Evolutionary conservation across 2,113 vertebrate species (phyloP).

Genomic region (Mormyrus iriodes): DNA sequence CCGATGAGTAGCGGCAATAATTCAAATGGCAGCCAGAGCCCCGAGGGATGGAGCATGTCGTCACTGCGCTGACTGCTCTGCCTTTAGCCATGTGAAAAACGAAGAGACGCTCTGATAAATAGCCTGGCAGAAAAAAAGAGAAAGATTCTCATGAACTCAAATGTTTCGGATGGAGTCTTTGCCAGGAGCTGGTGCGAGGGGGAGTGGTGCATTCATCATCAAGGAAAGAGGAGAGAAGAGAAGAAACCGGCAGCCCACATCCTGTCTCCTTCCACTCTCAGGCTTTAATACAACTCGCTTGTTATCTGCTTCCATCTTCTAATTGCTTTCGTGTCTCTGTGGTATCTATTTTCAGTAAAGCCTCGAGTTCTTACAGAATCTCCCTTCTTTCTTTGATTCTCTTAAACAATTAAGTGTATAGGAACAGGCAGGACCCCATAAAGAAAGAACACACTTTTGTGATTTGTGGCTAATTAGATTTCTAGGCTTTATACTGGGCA

Average conservation of each 20-base stretch:
- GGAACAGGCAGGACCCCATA: background rate
- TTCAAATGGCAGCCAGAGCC: background rate
- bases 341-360: background rate
- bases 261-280: background rate
- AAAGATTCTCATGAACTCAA: constrained; percentile 16
- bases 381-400: background rate
- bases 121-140: constrained; percentile 5
- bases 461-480: background rate
- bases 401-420: background rate
- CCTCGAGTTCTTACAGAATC: background rate
- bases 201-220: constrained; percentile 15
- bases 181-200: background rate
- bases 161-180: constrained; percentile 22
- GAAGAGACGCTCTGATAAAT: constrained; percentile 22
- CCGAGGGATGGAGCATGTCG: background rate
- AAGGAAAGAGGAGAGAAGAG: background rate
- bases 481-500: background rate
- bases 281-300: background rate
- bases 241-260: background rate
- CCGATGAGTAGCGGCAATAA: background rate
- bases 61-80: background rate
- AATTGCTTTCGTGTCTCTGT: background rate
- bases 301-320: background rate
- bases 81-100: constrained; percentile 11
- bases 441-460: background rate